Base-by-base conservation (phyloP, 2,113 vertebrate genomes). In the Gnathonemus longibarbis region DNA sequence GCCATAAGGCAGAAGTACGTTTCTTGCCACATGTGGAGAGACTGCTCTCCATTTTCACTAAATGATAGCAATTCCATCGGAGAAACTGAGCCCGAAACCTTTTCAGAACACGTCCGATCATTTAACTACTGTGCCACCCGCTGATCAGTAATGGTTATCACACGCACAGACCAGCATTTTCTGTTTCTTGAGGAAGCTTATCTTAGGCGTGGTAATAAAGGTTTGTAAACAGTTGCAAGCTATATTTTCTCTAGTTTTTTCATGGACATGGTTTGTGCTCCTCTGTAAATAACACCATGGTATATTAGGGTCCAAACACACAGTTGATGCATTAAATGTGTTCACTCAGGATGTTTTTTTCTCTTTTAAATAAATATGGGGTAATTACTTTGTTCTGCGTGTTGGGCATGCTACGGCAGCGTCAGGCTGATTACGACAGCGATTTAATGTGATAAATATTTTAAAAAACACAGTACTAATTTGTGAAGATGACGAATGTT, bases 401-500 rank as follows among this genome's bases (percentile, higher is more conserved):
- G 52, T 15, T 52, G 5, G 66, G 88, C 49, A 84, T 83, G 50
- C 48, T 15, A 27, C 74, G 83, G 4, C 88, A 89, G 70, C 21
- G 31, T 58, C 24, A 66, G 39, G 56, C 53, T 39, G 9, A 80
- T 19, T 13, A 80, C 10, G 46, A 89, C 62, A 80, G 66, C 46
- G 35, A 42, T 15, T 80, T 80, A 80, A 80, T 88, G 42, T 49
- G 45, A 45, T 74, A 31, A n/a, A 74, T 88, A 49, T 88, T 66
- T 70, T 8, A 31, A 8, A 53, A 87, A 87, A 48, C 6, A 39
- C n/a, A 87, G 50, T 87, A 35, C 84, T 31, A 13, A 31, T 48
- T 19, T 45, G 74, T 80, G 74, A 53, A 53, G 52, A 84, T 31
- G 10, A 88, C 3, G 70, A 89, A 89, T 89, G 88, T 56, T 56